Evolutionary conservation across 2,113 vertebrate genomes (phyloP), one percentile per base, ranked within the genome.

Genomic region (Protomyctophum bolini): DNA sequence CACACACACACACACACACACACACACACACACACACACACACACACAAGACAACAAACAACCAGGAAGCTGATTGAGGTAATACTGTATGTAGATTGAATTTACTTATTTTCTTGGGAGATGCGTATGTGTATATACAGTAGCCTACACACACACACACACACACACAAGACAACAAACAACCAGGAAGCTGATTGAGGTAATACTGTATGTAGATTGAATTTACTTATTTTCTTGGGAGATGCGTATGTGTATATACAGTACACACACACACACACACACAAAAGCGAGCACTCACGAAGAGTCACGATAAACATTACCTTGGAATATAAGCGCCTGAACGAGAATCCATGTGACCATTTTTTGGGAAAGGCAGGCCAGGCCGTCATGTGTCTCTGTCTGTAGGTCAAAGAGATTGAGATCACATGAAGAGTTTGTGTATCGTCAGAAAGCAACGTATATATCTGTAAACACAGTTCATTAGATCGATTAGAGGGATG

Each of bases 21-120:
- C 63, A 8, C 58, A 70, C 56, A 8, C 33, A 45, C 58, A 70
- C 33, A 45, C 58, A 70, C 33, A 45, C 58, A 70, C 58, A 70
- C 56, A 8, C 6, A 48, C 63, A 6, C 63, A 8, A 61, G 10
- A 21, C 11, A 7, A 56, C 11, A 28, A 28, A 10, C 9, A 45
- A 46, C 15, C 45, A 52, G 2, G 3, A 10, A 67, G 14, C 7
- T 61, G 10, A 11, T 28, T 15, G 51, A 61, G 14, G 15, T 10
- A 7, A n/a, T 15, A n/a, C n/a, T n/a, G n/a, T n/a, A 3, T 8
- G 66, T 47, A 14, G 6, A 7, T 66, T 58, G 2, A 46, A 15
- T 12, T 7, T 1, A 41, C 41, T 10, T 59, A 7, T 12, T 54
- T 10, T 54, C 51, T 54, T 6, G 51, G 33, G 6, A n/a, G 51